Evolutionary conservation across 2,888 invertebrate species (phyloP).

Genomic region (Rhogogaster chlorosoma): DNA sequence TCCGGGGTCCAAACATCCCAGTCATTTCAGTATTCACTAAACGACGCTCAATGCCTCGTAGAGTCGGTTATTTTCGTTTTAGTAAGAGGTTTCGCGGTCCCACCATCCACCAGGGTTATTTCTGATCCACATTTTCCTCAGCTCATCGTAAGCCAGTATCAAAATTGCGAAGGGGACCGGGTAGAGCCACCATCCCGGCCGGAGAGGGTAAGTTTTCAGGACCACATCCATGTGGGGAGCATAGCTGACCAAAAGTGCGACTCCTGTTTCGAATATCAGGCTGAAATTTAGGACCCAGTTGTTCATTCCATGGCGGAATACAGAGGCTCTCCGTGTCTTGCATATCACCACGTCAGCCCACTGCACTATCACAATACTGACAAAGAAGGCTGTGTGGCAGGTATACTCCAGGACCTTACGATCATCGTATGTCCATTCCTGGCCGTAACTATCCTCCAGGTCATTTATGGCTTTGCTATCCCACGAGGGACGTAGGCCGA

Average conservation of each 20-base stretch:
- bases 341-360: slow-evolving; percentile 89
- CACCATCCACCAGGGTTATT: slow-evolving; percentile 85
- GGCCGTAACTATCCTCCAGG: slow-evolving; percentile 87
- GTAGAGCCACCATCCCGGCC: slow-evolving; percentile 80
- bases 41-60: background rate
- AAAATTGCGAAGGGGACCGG: slow-evolving; percentile 87
- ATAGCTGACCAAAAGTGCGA: slow-evolving; percentile 78
- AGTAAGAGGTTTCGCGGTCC: slow-evolving; percentile 88
- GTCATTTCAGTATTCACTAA: background rate
- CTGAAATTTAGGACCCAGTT: slow-evolving; percentile 84
- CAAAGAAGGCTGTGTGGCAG: slow-evolving; percentile 90
- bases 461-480: slow-evolving; percentile 82
- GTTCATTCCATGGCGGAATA: slow-evolving; percentile 88
- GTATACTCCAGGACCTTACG: slow-evolving; percentile 79
- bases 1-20: background rate
- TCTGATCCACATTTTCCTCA: slow-evolving; percentile 85
- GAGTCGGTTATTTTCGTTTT: slow-evolving; percentile 56
- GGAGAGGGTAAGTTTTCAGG: slow-evolving; percentile 84
- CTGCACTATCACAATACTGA: slow-evolving; percentile 88
- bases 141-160: slow-evolving; percentile 88
- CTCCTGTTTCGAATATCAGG: slow-evolving; percentile 80
- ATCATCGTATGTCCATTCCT: slow-evolving; percentile 81
- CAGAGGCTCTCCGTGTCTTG: slow-evolving; percentile 87
- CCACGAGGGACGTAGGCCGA: slow-evolving; percentile 86
- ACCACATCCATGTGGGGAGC: slow-evolving; percentile 77